A percentile compares a stretch with the other conserved stretches of the same genome.
Conservation (phyloP, 2,113 vertebrate genomes). For the Cygnus atratus region DNA sequence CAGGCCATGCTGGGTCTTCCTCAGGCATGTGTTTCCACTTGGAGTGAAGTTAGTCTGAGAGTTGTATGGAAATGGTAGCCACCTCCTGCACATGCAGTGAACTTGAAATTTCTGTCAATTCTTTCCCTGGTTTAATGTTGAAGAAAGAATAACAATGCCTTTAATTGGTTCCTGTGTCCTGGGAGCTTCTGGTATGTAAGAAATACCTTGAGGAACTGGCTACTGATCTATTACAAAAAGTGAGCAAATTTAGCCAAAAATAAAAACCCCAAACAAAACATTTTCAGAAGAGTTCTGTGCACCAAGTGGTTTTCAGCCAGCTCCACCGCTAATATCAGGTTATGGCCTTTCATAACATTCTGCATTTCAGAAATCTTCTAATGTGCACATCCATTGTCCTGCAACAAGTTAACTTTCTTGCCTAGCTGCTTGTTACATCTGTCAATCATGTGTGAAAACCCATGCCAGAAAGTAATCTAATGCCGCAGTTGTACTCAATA, state of each 20-base stretch:
- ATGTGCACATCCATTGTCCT: constrained; percentile 3
- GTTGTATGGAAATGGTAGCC: background rate
- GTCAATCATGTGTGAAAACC: constrained; percentile 34
- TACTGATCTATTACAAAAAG: background rate
- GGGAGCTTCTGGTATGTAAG: background rate
- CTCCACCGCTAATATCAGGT: background rate
- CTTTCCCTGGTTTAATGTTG: background rate
- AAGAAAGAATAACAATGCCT: background rate
- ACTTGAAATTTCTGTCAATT: constrained; percentile 6
- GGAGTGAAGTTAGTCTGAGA: background rate
- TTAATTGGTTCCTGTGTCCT: background rate
- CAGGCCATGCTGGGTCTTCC: background rate
- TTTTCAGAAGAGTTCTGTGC: background rate
- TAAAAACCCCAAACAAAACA: background rate
- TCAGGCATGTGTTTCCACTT: background rate
- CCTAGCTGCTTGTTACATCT: constrained; percentile 48
- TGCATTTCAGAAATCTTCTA: constrained; percentile 19
- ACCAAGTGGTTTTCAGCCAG: background rate
- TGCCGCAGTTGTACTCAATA: background rate
- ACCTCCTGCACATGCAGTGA: background rate
- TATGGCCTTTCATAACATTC: background rate
- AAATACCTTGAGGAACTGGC: background rate
- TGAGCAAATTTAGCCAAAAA: background rate
- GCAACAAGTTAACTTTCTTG: background rate
- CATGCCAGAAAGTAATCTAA: background rate